Evolutionary conservation across 2,113 vertebrate genomes (phyloP).

Genomic region (Bujurquina vittata): DNA sequence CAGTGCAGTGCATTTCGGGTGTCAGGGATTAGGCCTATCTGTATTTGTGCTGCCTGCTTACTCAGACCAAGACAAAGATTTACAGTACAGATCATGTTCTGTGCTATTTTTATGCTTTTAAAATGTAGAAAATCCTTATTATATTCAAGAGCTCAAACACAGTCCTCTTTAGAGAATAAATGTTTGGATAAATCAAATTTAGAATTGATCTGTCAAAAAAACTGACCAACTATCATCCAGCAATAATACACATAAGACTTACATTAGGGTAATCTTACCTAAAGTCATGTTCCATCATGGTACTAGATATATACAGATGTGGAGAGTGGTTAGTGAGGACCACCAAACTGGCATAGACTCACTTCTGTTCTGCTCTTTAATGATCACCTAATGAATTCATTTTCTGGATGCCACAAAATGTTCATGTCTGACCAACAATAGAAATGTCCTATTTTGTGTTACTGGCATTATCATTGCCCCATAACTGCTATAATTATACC

Average conservation of each 20-base stretch:
- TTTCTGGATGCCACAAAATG: neutral
- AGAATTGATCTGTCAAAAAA: neutral
- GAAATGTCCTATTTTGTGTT: too few species aligned
- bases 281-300: neutral
- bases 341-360: neutral
- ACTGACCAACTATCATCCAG: neutral
- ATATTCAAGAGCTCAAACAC: neutral
- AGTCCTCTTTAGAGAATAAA: neutral
- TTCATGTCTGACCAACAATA: neutral
- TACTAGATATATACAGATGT: neutral
- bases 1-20: constrained; percentile 1
- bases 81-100: neutral
- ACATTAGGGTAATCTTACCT: neutral
- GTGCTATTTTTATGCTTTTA: neutral
- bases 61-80: constrained; percentile 9
- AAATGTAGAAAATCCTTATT: neutral
- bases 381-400: neutral
- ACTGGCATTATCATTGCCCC: too few species aligned
- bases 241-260: neutral
- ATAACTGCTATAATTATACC: too few species aligned
- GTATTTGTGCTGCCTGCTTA: constrained; percentile 22
- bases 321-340: neutral
- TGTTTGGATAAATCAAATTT: neutral
- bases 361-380: neutral
- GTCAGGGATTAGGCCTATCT: constrained; percentile 40